Base-by-base conservation (phyloP, 2,888 invertebrate genomes). In the Bugulina stolonifera region DNA sequence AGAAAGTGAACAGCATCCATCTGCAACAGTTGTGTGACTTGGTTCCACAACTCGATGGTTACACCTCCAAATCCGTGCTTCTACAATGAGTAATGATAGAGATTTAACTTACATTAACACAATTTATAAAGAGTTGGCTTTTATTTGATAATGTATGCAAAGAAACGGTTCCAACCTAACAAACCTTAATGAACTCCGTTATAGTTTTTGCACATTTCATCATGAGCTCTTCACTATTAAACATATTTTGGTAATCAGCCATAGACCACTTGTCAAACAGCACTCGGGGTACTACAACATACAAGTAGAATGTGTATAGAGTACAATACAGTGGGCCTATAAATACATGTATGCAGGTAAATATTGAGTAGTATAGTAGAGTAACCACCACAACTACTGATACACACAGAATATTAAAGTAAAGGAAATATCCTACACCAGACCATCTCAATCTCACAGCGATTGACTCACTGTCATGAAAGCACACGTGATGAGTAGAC, bases 41-140 rank as follows among this genome's bases (percentile, higher is more conserved):
- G 93, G 25, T 92, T 90, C 90, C 95, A 93, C 71, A 95, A 88
- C 85, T 98, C 97, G 1, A 98, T 81, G 0, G 95, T 93, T 54
- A 92, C 89, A 0, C 98, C 98, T 85, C 93, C 90, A 84, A 97
- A 94, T 76, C 90, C 88, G 85, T 92, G 89, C 73, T 89, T 88
- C 87, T 91, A 87, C 75, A 90, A 89, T 43, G 43, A 10, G 18
- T 5, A 43, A 43, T 10, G n/a, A n/a, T n/a, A n/a, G n/a, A n/a
- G n/a, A n/a, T n/a, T n/a, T n/a, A n/a, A n/a, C n/a, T n/a, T n/a
- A n/a, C n/a, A n/a, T n/a, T n/a, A n/a, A n/a, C n/a, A n/a, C n/a
- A n/a, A n/a, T n/a, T n/a, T n/a, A n/a, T n/a, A n/a, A n/a, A n/a
- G n/a, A n/a, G n/a, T n/a, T n/a, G n/a, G n/a, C n/a, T n/a, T n/a